Evolutionary conservation across 2,113 vertebrate genomes (phyloP).

Genomic region (Brachyhypopomus occidentalis): DNA sequence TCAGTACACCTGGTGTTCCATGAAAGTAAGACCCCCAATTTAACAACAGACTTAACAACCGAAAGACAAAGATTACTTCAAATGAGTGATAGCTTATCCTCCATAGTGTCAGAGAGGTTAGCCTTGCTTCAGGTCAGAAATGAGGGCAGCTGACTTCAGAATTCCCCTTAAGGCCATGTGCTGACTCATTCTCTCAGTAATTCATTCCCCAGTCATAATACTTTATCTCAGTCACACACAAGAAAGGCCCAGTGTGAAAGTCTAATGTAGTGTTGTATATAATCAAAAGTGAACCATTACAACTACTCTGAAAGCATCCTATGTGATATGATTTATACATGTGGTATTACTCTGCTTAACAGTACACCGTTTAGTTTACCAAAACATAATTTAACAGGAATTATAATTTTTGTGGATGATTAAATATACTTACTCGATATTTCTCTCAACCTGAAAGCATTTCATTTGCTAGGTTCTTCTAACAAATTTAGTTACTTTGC

Average conservation of each 20-base stretch:
- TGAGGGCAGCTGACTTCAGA: not conserved
- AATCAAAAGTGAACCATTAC: conserved; percentile 6
- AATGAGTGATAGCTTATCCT: not conserved
- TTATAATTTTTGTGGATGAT: too few relatives aligned
- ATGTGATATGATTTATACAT: not conserved
- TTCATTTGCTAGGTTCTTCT: too few relatives aligned
- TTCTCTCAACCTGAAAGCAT: too few relatives aligned
- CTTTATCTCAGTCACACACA: conserved; percentile 6
- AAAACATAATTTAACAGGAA: too few relatives aligned
- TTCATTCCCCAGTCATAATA: conserved; percentile 27
- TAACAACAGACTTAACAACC: not conserved
- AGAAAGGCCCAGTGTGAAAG: not conserved
- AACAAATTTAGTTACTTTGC: too few relatives aligned
- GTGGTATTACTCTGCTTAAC: not conserved
- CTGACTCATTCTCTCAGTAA: conserved; percentile 3
- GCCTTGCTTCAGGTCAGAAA: conserved; percentile 14
- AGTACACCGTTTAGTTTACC: too few relatives aligned
- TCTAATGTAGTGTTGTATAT: conserved; percentile 22
- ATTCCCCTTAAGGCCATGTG: conserved; percentile 12
- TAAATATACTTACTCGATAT: too few relatives aligned
- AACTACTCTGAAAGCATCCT: conserved; percentile 5
- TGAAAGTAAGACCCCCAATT: not conserved
- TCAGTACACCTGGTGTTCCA: not conserved
- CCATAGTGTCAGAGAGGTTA: conserved; percentile 29
- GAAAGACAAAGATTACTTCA: not conserved